Base-by-base conservation (phyloP, 2,797 vertebrate species). In the Notolepis coatsorum region DNA sequence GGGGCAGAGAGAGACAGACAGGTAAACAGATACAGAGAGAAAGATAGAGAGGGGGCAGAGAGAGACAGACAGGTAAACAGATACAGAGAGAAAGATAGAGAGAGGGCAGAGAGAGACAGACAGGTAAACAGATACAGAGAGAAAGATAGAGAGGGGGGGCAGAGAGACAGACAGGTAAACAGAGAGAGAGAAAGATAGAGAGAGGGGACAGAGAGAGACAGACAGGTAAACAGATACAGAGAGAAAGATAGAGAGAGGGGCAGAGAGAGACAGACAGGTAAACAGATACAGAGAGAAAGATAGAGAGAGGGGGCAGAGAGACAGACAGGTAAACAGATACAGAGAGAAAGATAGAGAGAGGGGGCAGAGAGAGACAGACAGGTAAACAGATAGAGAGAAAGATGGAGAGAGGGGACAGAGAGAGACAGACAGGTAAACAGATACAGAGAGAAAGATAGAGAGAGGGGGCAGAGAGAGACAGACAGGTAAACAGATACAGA, bases 121-220 rank as follows among this genome's bases (percentile, higher is more conserved):
- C 78, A 64, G 73, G n/a, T n/a, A n/a, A n/a, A n/a, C n/a, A n/a
- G n/a, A n/a, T n/a, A 62, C 71, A 69, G 69, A 71, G 59, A 65
- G 61, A 48, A 60, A 65, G 42, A 41, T 53, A 10, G 48, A 35
- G 28, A 61, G 28, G 50, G 37, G 12, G 53, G 28, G 30, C n/a
- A 39, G 6, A 17, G 17, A 50, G 52, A 59, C 59, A 63, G 59
- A 71, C n/a, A n/a, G n/a, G n/a, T n/a, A n/a, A n/a, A n/a, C n/a
- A n/a, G n/a, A n/a, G n/a, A n/a, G n/a, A n/a, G n/a, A n/a, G n/a
- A n/a, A n/a, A n/a, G n/a, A n/a, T n/a, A n/a, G 61, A 50, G 2
- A 59, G 39, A 31, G 42, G 50, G 61, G n/a, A n/a, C n/a, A 64
- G 4, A 33, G 30, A 50, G 5, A 71, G 71, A 73, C 70, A 76